Evolutionary conservation across 2,888 invertebrate genomes (phyloP), one percentile per base, ranked within the genome.

Genomic region (Stenichneumon culpator): DNA sequence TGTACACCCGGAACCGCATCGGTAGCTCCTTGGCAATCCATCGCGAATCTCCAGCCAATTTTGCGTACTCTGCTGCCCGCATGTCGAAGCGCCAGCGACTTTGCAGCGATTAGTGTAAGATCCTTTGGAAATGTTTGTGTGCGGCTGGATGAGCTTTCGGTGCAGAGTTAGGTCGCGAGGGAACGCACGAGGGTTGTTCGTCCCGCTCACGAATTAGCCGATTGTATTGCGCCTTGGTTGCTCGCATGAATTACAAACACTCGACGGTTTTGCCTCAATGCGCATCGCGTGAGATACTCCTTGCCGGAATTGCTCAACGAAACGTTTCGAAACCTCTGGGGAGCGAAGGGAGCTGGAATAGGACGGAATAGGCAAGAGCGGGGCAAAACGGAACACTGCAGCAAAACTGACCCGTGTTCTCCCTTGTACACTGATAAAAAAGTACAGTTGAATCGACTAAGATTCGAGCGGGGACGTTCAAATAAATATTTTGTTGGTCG

Each of bases 151-250:
- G 16, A 28, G 16, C 16, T 63, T 16, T 32, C n/a, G 14, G 19
- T 19, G 28, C 7, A 7, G 16, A 36, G 25, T 4, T 4, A 36
- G 7, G 2, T 16, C 44, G 14, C 50, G 19, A 70, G 50, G 7
- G 50, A 52, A 32, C 68, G 22, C n/a, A n/a, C n/a, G n/a, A 52
- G 52, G 70, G 52, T 50, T 52, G 52, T 70, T 28, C 28, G 67
- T 1, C 39, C 28, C 7, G 32, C 7, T 44, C 28, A 81, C 81
- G 86, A 88, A 86, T 86, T 83, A 73, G 80, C 86, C 79, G 80
- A 88, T 88, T 81, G 89, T 79, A 87, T 85, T 75, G 87, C 16
- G 16, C 3, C 16, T 3, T 47, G 44, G 44, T 0, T 47, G 54
- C 25, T 75, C 11, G 11, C 75, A 80, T 9, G 79, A 77, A 69